Conservation (phyloP, 2,797 vertebrate genomes). For the Pipistrellus kuhlii region DNA sequence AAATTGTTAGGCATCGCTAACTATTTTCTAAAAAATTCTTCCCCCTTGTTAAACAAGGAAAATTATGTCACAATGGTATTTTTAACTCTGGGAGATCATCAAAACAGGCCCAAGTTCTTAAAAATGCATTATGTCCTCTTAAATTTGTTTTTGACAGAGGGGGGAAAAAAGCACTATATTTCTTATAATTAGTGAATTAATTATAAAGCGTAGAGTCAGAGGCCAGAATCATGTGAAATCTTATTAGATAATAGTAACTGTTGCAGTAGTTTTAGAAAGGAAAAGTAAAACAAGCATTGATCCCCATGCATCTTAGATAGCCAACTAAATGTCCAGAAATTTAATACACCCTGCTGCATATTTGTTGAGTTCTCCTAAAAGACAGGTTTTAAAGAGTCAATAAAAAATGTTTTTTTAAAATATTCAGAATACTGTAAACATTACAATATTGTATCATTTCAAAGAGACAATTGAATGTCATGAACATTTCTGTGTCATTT, state of each 20-base stretch:
- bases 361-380: conserved; percentile 41
- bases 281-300: conserved; percentile 43
- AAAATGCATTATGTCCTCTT: neutral
- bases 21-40: conserved; percentile 3
- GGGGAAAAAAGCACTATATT: accelerated
- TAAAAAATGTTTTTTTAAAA: conserved; percentile 65
- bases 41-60: conserved; percentile 1
- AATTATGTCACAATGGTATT: neutral
- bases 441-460: conserved; percentile 16
- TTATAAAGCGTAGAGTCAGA: neutral
- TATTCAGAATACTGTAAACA: neutral
- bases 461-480: conserved; percentile 7
- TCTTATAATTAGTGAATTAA: conserved; percentile 6
- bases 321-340: conserved; percentile 46
- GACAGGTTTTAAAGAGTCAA: conserved; percentile 54
- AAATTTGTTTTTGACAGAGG: neutral
- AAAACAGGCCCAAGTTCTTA: neutral
- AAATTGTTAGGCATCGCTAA: neutral
- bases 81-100: neutral
- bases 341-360: neutral
- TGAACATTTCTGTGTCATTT: conserved; percentile 33
- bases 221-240: neutral
- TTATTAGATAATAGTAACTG: neutral
- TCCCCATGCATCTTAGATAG: neutral
- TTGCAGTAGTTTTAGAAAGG: neutral